Evolutionary conservation across 2,113 vertebrate species (phyloP).

Genomic region (Entomyzon cyanotis): DNA sequence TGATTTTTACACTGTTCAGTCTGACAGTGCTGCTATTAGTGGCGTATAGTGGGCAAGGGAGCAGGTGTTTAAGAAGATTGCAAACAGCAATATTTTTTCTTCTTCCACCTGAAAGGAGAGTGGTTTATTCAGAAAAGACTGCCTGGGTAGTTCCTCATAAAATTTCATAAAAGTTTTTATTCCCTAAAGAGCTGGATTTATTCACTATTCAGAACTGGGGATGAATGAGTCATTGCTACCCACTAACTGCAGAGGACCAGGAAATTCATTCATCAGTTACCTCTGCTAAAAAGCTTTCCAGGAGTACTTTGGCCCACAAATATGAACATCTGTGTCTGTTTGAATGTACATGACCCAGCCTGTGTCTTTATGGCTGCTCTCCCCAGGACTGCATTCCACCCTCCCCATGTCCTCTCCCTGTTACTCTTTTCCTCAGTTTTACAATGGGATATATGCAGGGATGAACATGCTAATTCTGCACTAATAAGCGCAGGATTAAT

Average conservation of each 20-base stretch:
- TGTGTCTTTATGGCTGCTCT: not conserved
- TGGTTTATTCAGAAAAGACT: not conserved
- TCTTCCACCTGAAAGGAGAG: not conserved
- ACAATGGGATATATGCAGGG: not conserved
- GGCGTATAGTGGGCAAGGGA: not conserved
- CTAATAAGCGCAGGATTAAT: not conserved
- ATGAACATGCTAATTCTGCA: not conserved
- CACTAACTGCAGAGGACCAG: not conserved
- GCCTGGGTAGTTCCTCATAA: not conserved
- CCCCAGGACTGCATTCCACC: not conserved
- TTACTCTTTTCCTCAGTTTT: not conserved
- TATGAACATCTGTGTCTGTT: not conserved
- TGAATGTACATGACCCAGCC: not conserved
- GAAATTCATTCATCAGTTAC: not conserved
- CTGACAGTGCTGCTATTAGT: not conserved
- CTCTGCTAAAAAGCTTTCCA: not conserved
- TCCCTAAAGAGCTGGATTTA: not conserved
- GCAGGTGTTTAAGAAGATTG: constrained; percentile 1
- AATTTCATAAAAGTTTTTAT: not conserved
- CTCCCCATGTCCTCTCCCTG: not conserved
- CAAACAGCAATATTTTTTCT: not conserved
- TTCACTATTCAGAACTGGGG: not conserved
- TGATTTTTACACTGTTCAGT: not conserved
- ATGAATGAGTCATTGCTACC: not conserved
- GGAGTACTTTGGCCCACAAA: not conserved